phyloP scores from a whole-genome alignment of 2,113 vertebrate species.

The Lepus europaeus region DNA sequence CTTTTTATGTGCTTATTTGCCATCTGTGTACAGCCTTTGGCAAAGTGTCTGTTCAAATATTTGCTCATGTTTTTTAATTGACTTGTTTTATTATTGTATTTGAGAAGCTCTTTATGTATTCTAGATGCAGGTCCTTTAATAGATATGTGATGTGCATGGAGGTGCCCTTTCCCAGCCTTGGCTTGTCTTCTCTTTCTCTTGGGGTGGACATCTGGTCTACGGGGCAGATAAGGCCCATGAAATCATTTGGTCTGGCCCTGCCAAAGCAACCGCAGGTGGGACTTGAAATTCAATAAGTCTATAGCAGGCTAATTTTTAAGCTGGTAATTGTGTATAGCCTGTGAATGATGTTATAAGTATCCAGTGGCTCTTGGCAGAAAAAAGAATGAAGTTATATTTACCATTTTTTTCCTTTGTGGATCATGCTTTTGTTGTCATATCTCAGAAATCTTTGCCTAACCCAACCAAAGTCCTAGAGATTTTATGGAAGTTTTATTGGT shows the following conservation, averaged over 20 bases:
- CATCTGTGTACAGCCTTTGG: neutral
- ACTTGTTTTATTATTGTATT: conserved; percentile 7
- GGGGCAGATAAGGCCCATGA: no score
- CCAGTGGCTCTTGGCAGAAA: no score
- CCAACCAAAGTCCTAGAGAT: neutral
- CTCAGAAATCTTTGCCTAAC: conserved; percentile 17
- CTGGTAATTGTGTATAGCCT: no score
- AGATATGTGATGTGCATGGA: neutral
- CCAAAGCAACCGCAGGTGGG: no score
- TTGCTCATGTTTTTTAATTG: conserved; percentile 21
- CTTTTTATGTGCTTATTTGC: neutral
- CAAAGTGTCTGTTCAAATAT: conserved; percentile 26
- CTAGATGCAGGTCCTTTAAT: neutral
- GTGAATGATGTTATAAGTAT: no score
- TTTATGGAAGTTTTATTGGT: neutral
- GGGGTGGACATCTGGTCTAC: no score
- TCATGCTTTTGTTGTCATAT: neutral
- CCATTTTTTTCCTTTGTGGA: neutral
- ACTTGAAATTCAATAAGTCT: neutral
- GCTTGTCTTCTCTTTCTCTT: conserved; percentile 20
- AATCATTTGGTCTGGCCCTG: no score
- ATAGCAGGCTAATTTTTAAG: no score
- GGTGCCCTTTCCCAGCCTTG: neutral
- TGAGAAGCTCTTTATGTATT: neutral
- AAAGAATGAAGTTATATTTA: neutral